Base-by-base conservation (phyloP, 1,140 invertebrate species). In the Drosophila repletoides region DNA sequence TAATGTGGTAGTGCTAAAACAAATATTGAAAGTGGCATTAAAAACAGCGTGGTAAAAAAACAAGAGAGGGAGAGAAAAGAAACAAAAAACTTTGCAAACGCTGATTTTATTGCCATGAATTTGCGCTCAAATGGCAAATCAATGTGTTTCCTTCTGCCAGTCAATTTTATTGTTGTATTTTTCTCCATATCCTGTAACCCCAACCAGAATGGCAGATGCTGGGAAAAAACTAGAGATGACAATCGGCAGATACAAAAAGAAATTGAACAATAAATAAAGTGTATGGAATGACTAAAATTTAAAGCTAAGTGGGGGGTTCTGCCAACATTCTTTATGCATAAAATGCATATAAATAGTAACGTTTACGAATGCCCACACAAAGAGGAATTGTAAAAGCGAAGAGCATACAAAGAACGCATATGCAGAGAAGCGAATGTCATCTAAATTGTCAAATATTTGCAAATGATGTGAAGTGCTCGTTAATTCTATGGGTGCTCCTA, bases 11-110 rank as follows among this genome's bases (percentile, higher is more conserved):
- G 76, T 77, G 56, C 70, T 40, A 83, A 83, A 84, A 84, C 79
- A 84, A 84, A 84, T 84, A 84, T 84, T 84, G 79, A 83, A 84
- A 83, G 79, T 83, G 79, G 79, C 80, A 84, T 86, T 84, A 84
- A 71, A 86, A 76, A 72, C n/a, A 65, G 21, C 38, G 70, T 58
- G 12, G 38, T 17, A 31, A 17, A 43, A 33, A 21, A 34, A 21
- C n/a, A 41, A 7, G 3, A 5, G 14, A 4, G 6, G 12, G 26
- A 3, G 5, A 9, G 38, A 28, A 19, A 21, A 9, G 15, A 7
- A 38, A 43, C n/a, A n/a, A 29, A 46, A 67, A 67, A 67, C 48
- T 79, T 79, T 84, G n/a, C 64, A 38, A 65, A 34, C 74, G 80
- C 40, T 79, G 79, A 84, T 84, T 84, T 84, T 84, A 84, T 84